A percentile compares a stretch with the other conserved stretches of the same genome.
Conservation (phyloP, 2,888 invertebrate genomes). For the Aethes cnicana region DNA sequence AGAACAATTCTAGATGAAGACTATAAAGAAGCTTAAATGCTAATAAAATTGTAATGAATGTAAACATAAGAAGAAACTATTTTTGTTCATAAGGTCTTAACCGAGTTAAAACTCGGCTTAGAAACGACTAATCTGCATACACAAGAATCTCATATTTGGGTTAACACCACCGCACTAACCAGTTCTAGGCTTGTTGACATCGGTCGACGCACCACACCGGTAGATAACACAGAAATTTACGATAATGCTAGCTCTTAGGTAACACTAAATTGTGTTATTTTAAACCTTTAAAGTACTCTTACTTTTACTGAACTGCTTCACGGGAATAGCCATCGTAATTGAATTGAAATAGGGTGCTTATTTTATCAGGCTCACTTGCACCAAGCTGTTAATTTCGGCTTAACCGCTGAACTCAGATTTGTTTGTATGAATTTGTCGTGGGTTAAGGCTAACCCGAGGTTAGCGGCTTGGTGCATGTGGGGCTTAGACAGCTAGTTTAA, state of each 20-base stretch:
- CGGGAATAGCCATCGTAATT: conserved; percentile 3
- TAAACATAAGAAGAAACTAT: not conserved
- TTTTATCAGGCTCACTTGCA: no score
- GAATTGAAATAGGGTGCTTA: not conserved
- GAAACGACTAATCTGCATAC: conserved; percentile 26
- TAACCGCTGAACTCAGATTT: no score
- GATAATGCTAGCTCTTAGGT: conserved; percentile 22
- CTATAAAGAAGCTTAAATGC: not conserved
- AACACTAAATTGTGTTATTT: conserved; percentile 28
- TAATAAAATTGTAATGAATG: not conserved
- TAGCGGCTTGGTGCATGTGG: no score
- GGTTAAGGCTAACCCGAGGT: no score
- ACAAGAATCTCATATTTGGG: conserved; percentile 25
- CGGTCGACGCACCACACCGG: conserved; percentile 4
- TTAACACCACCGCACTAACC: conserved; percentile 18
- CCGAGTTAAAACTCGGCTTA: conserved; percentile 11
- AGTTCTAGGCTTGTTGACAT: conserved; percentile 29
- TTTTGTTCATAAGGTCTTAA: conserved; percentile 3
- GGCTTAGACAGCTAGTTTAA: not conserved
- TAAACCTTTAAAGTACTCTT: conserved; percentile 9
- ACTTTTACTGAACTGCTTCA: conserved; percentile 14
- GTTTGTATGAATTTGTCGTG: no score
- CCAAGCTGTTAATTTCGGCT: no score
- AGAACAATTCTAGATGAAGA: not conserved
- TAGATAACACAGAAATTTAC: conserved; percentile 28